Evolutionary conservation across 2,113 vertebrate species (phyloP).

Genomic region (Rhodinocichla rosea): DNA sequence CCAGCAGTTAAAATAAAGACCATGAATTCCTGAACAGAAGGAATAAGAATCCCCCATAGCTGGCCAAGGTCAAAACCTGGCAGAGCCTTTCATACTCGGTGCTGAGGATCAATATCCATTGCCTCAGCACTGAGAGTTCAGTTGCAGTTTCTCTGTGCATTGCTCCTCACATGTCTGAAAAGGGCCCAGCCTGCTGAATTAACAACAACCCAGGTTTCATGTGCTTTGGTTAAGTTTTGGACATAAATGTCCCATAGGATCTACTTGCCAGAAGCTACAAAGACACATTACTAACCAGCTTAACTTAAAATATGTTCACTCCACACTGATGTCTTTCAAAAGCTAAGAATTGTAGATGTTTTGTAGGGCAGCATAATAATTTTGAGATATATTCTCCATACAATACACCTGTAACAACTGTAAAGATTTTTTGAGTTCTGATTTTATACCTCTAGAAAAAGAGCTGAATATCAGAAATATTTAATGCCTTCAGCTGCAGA

Average conservation of each 20-base stretch:
- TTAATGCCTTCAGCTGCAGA: background rate
- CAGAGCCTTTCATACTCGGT: background rate
- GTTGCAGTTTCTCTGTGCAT: background rate
- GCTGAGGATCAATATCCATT: background rate
- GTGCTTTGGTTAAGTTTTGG: background rate
- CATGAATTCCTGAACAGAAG: background rate
- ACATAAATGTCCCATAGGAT: background rate
- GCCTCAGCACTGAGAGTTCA: background rate
- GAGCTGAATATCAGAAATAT: background rate
- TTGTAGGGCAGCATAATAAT: background rate
- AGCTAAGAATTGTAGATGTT: background rate
- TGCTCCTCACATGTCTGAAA: background rate
- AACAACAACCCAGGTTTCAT: background rate
- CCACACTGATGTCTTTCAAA: background rate
- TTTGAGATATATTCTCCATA: background rate
- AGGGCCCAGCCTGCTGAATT: background rate
- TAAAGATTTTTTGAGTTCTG: background rate
- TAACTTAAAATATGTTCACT: background rate
- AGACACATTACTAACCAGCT: background rate
- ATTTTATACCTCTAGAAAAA: background rate
- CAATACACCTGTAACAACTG: fast-evolving
- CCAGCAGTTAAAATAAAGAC: background rate
- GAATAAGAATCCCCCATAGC: background rate
- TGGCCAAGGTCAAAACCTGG: background rate
- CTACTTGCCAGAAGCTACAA: background rate